Conservation (phyloP, 35 echinoderm and acorn worm species). For the Apostichopus japonicus region DNA sequence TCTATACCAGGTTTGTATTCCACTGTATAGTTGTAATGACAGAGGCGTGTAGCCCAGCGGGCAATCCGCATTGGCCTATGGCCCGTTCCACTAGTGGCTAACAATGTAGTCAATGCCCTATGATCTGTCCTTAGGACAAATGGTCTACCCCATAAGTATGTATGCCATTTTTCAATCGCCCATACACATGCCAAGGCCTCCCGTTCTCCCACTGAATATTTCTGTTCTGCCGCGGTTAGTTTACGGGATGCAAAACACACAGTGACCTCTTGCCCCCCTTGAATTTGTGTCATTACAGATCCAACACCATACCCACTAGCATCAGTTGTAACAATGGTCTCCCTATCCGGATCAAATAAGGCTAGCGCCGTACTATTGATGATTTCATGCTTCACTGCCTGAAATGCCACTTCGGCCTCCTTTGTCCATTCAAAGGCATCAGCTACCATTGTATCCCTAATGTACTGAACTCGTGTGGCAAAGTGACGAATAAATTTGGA, state of each 20-base stretch:
- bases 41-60: too few relatives aligned
- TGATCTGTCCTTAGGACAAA: background rate
- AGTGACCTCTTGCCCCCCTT: background rate
- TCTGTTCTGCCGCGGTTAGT: background rate
- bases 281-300: background rate
- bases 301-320: slow-evolving; percentile 25
- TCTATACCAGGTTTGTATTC: too few relatives aligned
- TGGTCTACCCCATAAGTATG: slow-evolving; percentile 44
- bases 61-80: too few relatives aligned
- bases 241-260: slow-evolving; percentile 18
- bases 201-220: slow-evolving; percentile 29
- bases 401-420: slow-evolving; percentile 3
- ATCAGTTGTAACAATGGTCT: slow-evolving; percentile 11
- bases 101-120: background rate
- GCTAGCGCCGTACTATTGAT: background rate
- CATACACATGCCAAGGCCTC: slow-evolving; percentile 27
- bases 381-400: slow-evolving; percentile 7
- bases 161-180: slow-evolving; percentile 40
- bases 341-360: background rate
- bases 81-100: too few relatives aligned
- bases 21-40: too few relatives aligned
- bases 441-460: background rate
- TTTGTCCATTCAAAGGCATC: background rate
- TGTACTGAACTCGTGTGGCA: background rate
- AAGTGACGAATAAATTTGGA: background rate